phyloP scores from a whole-genome alignment of 2,888 invertebrate species.

The Acanthacorydalis orientalis region DNA sequence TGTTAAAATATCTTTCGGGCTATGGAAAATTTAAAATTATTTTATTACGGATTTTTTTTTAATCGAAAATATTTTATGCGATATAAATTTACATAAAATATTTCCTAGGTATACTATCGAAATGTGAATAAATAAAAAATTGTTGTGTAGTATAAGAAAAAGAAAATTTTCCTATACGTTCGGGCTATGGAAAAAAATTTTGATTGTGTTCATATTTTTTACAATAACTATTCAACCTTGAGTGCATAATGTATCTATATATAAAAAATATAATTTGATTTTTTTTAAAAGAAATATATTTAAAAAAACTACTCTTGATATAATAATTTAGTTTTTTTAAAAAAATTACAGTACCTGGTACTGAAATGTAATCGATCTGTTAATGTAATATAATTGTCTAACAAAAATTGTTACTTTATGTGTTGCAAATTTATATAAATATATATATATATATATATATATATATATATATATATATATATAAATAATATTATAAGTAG shows the following conservation, averaged over 20 bases:
- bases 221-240: slow-evolving; percentile 3
- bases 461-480: background rate
- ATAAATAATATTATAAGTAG: no score
- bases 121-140: background rate
- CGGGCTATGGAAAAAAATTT: slow-evolving; percentile 4
- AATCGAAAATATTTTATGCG: background rate
- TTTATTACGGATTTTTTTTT: background rate
- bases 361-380: no score
- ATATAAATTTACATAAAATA: no score
- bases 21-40: slow-evolving; percentile 4
- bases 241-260: no score
- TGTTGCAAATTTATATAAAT: background rate
- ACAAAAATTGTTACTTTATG: no score
- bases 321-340: no score
- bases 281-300: no score
- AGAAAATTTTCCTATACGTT: slow-evolving; percentile 1
- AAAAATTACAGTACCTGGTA: no score
- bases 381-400: no score
- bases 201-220: slow-evolving; percentile 2
- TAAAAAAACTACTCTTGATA: no score
- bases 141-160: background rate
- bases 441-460: background rate
- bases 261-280: no score
- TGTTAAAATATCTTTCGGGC: slow-evolving; percentile 3
- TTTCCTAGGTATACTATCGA: no score